Base-by-base conservation (phyloP, 2,797 vertebrate species). In the Euthynnus affinis region DNA sequence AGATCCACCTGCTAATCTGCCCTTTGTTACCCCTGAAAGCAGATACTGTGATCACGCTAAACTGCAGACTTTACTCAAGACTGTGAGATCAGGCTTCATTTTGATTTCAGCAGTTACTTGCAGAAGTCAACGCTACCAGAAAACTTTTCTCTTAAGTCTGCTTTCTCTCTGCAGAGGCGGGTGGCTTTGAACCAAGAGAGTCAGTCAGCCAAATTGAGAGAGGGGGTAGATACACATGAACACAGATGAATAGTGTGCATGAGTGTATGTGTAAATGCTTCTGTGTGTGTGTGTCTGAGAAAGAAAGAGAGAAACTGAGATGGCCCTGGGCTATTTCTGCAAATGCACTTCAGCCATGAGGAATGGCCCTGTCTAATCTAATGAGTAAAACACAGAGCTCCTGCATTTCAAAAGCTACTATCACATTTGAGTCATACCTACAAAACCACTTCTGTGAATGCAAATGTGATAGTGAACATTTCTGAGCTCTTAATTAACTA, bases 151-250 rank as follows among this genome's bases (percentile, higher is more conserved):
- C 29, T 69, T 61, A 15, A 65, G 56, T 68, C 40, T 48, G 23
- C 27, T 52, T 49, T 46, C 18, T 76, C 60, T 60, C 48, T 62
- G 80, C 70, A 57, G 84, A 89, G 69, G 61, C 32, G 49, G 72
- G 23, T 51, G 46, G 57, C 76, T 86, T 80, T 80, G 69, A 90
- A 80, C 56, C 34, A 29, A 74, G 37, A 72, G 61, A 80, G 58
- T 81, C 42, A 81, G 65, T 32, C 65, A 69, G 65, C 69, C 62
- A 60, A 82, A 80, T 20, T 49, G 68, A 78, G 55, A 55, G 61
- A 52, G 20, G 44, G 14, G 32, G 27, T 1, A 37, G 27, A 69
- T 2, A 44, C 58, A 71, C 56, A 68, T 9, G 3, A 70, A 32
- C 62, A 66, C 0, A 56, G 34, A 78, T 56, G 53, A 76, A 62